Percentiles rank a stretch among this genome's conserved stretches.
phyloP scores from a whole-genome alignment of 2,888 invertebrate species.

The Ennomos erosarius region DNA sequence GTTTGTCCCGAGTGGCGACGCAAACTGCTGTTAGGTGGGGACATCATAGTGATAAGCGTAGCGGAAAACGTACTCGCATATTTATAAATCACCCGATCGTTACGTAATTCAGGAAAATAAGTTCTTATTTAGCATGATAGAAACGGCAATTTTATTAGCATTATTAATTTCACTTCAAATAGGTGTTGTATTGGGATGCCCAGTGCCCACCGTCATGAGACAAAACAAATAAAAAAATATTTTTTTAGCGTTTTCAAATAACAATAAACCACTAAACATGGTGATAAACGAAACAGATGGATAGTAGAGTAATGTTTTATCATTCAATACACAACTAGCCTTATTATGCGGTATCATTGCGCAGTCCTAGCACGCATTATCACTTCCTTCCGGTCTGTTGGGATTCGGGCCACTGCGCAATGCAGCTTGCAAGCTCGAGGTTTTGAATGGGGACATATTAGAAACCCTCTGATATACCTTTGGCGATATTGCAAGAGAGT shows the following conservation, averaged over 20 bases:
- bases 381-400: slow-evolving; percentile 74
- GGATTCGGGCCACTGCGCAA: slow-evolving; percentile 53
- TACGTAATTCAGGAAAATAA: no score
- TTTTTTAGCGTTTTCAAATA: no score
- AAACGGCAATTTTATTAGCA: no score
- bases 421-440: slow-evolving; percentile 9
- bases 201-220: no score
- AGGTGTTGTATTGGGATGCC: no score
- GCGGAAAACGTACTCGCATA: not conserved
- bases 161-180: no score
- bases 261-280: not conserved
- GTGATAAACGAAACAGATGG: not conserved
- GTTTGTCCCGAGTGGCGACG: not conserved
- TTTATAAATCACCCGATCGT: no score
- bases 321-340: slow-evolving; percentile 2
- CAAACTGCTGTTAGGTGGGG: not conserved
- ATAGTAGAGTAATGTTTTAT: not conserved
- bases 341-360: slow-evolving; percentile 43
- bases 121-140: no score
- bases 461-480: slow-evolving; percentile 37
- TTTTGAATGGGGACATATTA: slow-evolving; percentile 43
- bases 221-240: not conserved
- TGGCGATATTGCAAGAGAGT: slow-evolving; percentile 26
- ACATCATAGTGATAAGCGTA: slow-evolving; percentile 5
- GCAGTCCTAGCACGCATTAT: slow-evolving; percentile 62